These are phyloP conservation scores for Nettapus auritus DNA, from an alignment of 2,113 vertebrate species.

Conservation along the genomic window DNA sequence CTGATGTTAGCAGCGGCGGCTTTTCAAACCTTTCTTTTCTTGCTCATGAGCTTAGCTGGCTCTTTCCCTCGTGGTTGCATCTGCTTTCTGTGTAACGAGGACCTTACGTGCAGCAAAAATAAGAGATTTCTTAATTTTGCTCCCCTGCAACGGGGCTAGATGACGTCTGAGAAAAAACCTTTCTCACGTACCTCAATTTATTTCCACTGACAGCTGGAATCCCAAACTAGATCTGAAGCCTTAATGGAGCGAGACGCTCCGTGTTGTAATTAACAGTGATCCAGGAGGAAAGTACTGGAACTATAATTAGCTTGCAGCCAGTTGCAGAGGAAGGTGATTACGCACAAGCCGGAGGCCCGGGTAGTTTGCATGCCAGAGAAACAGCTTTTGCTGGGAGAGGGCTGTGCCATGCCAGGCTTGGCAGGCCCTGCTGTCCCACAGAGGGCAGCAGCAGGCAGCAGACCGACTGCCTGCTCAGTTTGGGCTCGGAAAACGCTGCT, in stretches of 20 bases:
- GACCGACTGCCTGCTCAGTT: background rate
- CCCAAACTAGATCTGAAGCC: background rate
- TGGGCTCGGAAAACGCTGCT: rapidly evolving
- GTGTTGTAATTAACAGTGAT: background rate
- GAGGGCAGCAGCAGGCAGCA: slow-evolving; percentile 44
- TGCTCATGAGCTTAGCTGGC: background rate
- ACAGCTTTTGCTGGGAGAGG: background rate
- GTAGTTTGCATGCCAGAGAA: rapidly evolving
- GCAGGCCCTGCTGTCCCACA: background rate
- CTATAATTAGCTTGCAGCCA: background rate
- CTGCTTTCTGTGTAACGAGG: background rate
- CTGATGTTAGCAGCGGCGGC: background rate
- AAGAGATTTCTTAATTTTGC: background rate
- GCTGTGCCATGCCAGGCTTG: background rate
- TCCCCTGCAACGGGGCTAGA: background rate
- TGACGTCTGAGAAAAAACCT: background rate
- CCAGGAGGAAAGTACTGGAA: background rate
- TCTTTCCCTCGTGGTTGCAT: background rate
- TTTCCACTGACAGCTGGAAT: background rate
- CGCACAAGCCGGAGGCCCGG: rapidly evolving
- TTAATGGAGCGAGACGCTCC: background rate
- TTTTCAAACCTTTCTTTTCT: background rate
- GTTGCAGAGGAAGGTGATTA: background rate
- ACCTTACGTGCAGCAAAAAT: background rate
- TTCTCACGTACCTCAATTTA: background rate